These are phyloP conservation scores for Microtus oregoni DNA, from an alignment of 2,113 vertebrate species.

Conservation along the genomic window DNA sequence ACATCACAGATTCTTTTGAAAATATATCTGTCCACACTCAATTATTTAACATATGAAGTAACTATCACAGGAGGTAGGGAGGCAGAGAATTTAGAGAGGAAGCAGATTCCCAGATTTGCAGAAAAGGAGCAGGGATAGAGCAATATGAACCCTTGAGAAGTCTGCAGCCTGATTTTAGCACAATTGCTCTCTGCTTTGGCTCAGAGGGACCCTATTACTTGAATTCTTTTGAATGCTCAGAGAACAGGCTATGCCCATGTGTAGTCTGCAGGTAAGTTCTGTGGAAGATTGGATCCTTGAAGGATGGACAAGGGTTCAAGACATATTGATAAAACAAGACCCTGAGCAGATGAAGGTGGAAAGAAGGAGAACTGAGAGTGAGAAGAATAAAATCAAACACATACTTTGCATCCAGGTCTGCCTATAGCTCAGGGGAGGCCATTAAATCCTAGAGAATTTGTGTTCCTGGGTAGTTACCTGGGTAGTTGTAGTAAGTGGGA, in stretches of 20 bases:
- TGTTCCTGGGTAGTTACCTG: neutral
- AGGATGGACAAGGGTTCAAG: neutral
- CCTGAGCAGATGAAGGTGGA: neutral
- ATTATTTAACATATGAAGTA: constrained; percentile 48
- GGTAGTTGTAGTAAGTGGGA: neutral
- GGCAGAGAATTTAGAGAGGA: neutral
- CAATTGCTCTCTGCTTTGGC: neutral
- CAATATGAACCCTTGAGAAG: neutral
- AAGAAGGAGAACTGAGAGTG: neutral
- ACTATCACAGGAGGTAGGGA: neutral
- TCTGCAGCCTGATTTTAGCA: neutral
- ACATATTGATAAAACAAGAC: neutral
- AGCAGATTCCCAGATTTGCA: neutral
- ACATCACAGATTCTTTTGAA: neutral
- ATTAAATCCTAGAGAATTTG: neutral
- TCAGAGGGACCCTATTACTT: neutral
- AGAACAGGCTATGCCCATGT: neutral
- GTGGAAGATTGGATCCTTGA: neutral
- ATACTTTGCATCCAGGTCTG: neutral
- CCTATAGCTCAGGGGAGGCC: neutral
- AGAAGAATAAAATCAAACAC: neutral
- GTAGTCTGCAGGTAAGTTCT: neutral
- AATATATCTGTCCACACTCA: neutral
- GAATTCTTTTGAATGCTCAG: neutral
- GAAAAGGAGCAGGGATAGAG: neutral